Conservation (phyloP, 2,797 vertebrate species). For the Apogon talboti region DNA sequence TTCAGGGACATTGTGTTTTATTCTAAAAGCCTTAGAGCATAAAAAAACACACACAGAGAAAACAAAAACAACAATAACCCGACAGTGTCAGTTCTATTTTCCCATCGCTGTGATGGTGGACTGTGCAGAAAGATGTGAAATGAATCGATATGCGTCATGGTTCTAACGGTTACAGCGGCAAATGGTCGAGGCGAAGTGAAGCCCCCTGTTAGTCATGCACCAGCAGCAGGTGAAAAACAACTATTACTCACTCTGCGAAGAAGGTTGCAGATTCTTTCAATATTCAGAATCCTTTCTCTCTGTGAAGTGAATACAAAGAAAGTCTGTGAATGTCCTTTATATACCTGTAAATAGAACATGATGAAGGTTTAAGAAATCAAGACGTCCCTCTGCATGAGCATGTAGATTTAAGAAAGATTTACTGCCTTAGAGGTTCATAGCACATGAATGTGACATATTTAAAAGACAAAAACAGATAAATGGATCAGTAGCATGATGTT, state of each 20-base stretch:
- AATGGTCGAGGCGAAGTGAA: slow-evolving; percentile 48
- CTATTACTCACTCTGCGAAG: slow-evolving; percentile 89
- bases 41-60: background rate
- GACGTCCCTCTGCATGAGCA: background rate
- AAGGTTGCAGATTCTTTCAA: slow-evolving; percentile 94
- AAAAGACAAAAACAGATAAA: too few species aligned
- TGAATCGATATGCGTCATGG: slow-evolving; percentile 55
- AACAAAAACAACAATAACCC: background rate
- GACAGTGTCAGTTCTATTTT: background rate
- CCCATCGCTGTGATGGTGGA: slow-evolving; percentile 10
- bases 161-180: slow-evolving; percentile 52
- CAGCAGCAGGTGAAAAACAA: slow-evolving; percentile 47
- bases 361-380: background rate
- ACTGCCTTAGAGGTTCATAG: background rate
- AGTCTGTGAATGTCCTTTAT: slow-evolving; percentile 8
- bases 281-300: slow-evolving; percentile 94
- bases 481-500: too few species aligned
- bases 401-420: background rate
- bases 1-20: slow-evolving; percentile 5
- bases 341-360: background rate
- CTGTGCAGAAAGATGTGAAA: slow-evolving; percentile 41
- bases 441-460: background rate
- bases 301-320: slow-evolving; percentile 68
- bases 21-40: slow-evolving; percentile 21
- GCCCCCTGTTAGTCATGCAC: slow-evolving; percentile 41